A percentile compares a stretch with the other conserved stretches of the same genome.
These are phyloP conservation scores for Pinctada fucata DNA, from an alignment of 2,888 invertebrate species.

Conservation along the genomic window DNA sequence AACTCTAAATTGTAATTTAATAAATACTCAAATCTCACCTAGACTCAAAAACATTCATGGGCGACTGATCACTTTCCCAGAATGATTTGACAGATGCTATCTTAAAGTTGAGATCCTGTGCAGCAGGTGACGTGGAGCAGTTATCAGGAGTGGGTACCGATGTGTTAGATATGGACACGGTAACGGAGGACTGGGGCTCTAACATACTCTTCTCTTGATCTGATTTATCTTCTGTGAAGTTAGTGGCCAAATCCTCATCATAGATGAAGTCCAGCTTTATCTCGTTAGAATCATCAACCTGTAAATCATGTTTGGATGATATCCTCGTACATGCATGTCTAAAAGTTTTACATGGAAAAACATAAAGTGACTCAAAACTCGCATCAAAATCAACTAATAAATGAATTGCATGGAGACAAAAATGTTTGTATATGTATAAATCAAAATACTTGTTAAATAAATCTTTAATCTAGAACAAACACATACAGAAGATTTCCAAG, in stretches of 20 bases:
- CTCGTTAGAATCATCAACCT: conserved; percentile 80
- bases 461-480: too few species aligned
- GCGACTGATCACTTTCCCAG: conserved; percentile 70
- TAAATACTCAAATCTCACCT: conserved; percentile 51
- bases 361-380: background rate
- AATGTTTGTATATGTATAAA: too few species aligned
- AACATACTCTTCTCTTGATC: conserved; percentile 46
- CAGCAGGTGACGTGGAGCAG: conserved; percentile 80
- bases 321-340: background rate
- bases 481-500: too few species aligned
- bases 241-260: conserved; percentile 84
- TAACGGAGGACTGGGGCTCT: conserved; percentile 47
- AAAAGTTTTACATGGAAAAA: background rate
- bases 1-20: background rate
- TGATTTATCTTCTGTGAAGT: conserved; percentile 69
- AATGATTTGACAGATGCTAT: conserved; percentile 94
- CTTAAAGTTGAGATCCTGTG: conserved; percentile 94
- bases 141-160: conserved; percentile 41
- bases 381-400: too few species aligned
- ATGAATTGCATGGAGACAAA: too few species aligned
- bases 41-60: conserved; percentile 59
- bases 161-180: conserved; percentile 45
- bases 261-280: conserved; percentile 95
- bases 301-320: background rate
- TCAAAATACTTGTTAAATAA: too few species aligned